A percentile compares a stretch with the other conserved stretches of the same genome.
phyloP scores from a whole-genome alignment of 2,888 invertebrate genomes.

The Archaeoteleia sp. region DNA sequence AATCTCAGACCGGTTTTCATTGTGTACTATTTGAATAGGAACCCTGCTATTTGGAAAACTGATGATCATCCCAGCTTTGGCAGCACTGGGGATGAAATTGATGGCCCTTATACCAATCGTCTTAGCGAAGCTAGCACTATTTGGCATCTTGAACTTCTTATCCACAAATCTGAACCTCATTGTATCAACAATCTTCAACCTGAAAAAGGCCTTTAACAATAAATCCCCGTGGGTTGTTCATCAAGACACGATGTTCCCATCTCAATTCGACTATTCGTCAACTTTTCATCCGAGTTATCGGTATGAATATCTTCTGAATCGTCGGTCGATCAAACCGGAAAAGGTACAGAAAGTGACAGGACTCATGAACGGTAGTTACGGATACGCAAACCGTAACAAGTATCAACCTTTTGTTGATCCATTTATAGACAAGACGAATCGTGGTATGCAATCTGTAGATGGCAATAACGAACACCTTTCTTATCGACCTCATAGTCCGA shows the following conservation, averaged over 20 bases:
- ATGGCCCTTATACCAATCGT: slow-evolving; percentile 64
- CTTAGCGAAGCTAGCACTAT: slow-evolving; percentile 64
- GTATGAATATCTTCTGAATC: slow-evolving; percentile 38
- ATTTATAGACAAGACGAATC: slow-evolving; percentile 1
- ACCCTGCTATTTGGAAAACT: slow-evolving; percentile 58
- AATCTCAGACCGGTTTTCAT: too few relatives aligned
- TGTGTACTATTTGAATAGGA: slow-evolving; percentile 59
- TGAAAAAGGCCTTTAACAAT: slow-evolving; percentile 57
- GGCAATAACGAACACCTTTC: slow-evolving; percentile 18
- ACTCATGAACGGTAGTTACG: slow-evolving; percentile 16
- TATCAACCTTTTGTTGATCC: slow-evolving; percentile 13
- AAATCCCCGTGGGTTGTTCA: slow-evolving; percentile 40
- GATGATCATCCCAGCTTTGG: slow-evolving; percentile 63
- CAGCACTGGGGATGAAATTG: slow-evolving; percentile 66
- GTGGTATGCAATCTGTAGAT: slow-evolving; percentile 16
- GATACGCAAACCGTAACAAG: slow-evolving; percentile 17
- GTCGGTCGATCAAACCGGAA: slow-evolving; percentile 37
- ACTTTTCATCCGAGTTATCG: slow-evolving; percentile 17
- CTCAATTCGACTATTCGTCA: slow-evolving; percentile 28
- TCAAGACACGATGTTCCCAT: slow-evolving; percentile 22
- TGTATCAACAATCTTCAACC: slow-evolving; percentile 59
- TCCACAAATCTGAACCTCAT: slow-evolving; percentile 66
- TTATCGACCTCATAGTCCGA: slow-evolving; percentile 17
- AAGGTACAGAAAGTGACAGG: slow-evolving; percentile 19
- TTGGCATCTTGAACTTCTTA: slow-evolving; percentile 65